Percentiles rank a stretch among this genome's conserved stretches.
These are phyloP conservation scores for Phenacoccus solenopsis DNA, from an alignment of 1,140 invertebrate species.

Conservation along the genomic window DNA sequence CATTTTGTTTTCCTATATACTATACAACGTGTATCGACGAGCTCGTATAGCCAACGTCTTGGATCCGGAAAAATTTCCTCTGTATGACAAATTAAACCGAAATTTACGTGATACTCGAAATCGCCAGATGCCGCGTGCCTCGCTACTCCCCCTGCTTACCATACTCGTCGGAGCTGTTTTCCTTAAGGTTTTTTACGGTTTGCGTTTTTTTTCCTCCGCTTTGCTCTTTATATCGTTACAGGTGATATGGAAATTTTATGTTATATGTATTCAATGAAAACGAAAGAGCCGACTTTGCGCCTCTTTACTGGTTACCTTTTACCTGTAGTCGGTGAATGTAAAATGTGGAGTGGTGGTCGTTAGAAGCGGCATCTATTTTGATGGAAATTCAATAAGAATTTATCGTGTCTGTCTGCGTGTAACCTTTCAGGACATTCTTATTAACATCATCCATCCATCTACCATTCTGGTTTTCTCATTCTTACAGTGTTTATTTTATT, in stretches of 20 bases:
- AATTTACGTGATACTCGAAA: background rate
- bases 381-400: slow-evolving; percentile 14
- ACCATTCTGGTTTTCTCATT: background rate
- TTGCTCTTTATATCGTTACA: slow-evolving; percentile 5
- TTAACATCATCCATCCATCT: slow-evolving; percentile 12
- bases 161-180: no score
- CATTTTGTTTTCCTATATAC: background rate
- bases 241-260: slow-evolving; percentile 11
- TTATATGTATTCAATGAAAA: slow-evolving; percentile 8
- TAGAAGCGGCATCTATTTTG: slow-evolving; percentile 14
- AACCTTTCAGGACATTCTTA: slow-evolving; percentile 15
- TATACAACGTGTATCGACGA: background rate
- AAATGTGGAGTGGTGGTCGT: background rate
- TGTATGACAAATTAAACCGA: background rate
- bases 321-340: background rate
- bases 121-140: background rate
- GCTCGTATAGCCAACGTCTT: background rate
- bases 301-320: background rate
- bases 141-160: no score
- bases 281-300: slow-evolving; percentile 1
- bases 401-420: slow-evolving; percentile 14
- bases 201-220: slow-evolving; percentile 3
- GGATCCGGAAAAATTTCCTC: background rate
- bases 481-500: background rate
- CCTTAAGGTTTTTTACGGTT: no score